Base-by-base conservation (phyloP, 2,888 invertebrate genomes). In the Ichneumoninae sp. region DNA sequence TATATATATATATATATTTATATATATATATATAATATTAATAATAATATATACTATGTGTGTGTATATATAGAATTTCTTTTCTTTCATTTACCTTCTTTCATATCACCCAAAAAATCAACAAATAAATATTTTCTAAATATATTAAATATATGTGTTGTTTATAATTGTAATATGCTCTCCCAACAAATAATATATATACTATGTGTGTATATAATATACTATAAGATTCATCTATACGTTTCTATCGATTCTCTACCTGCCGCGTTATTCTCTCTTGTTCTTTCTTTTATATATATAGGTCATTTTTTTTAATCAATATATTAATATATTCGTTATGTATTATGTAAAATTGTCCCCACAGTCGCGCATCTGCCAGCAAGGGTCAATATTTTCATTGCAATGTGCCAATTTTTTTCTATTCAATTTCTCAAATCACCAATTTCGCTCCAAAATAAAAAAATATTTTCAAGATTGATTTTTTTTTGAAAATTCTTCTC, bases 121-220 rank as follows among this genome's bases (percentile, higher is more conserved):
- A 93, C 92, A 93, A 93, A 93, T 93, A 93, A 93, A 93, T 93
- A 93, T 92, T 84, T 86, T 54, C 92, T 93, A 92, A 92, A 93
- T 93, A 91, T 93, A 92, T 90, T 90, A 89, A 90, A 91, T 91
- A 89, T 91, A 90, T 90, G 87, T 91, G 89, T 91, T 89, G 89
- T 87, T 69, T 87, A 87, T 87, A 86, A 91, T 91, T 91, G 89
- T 90, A 90, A 91, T 92, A 91, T 91, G 90, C 89, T 92, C 92
- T 92, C 90, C 92, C 93, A 93, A 93, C 93, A 93, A 93, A 93
- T 92, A 91, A 92, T 92, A 92, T 88, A 90, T 88, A 87, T 87
- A 87, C 57, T 86, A 86, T 82, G 77, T 85, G 60, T 85, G 40
- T 66, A 66, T 66, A 40, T 66, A 66, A 74, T 62, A 47, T 74